A percentile compares a stretch with the other conserved stretches of the same genome.
phyloP scores from a whole-genome alignment of 2,888 invertebrate species.

The Opisthograptis luteolata region DNA sequence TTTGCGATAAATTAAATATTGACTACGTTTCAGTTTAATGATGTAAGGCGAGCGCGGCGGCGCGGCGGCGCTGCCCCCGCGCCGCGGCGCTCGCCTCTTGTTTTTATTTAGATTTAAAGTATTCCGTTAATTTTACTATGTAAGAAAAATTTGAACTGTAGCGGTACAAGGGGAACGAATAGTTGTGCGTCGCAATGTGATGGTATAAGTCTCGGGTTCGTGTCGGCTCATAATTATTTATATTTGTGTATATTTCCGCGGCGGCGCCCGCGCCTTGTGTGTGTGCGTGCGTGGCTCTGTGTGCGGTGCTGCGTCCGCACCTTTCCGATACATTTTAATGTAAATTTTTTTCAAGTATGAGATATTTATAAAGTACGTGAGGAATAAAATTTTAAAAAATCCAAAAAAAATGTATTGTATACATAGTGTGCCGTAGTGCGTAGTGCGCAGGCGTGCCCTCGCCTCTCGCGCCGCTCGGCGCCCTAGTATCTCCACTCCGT shows the following conservation, averaged over 20 bases:
- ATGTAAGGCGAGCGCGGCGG: conserved; percentile 54
- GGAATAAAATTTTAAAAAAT: conserved; percentile 70
- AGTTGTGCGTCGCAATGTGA: conserved; percentile 78
- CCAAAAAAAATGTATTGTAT: conserved; percentile 69
- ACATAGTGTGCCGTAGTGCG: conserved; percentile 46
- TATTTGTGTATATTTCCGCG: conserved; percentile 62
- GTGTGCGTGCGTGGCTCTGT: conserved; percentile 36
- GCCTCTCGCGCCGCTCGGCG: conserved; percentile 33
- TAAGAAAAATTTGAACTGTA: conserved; percentile 77
- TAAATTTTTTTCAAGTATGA: conserved; percentile 83
- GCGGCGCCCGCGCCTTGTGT: conserved; percentile 29
- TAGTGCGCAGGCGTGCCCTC: conserved; percentile 24
- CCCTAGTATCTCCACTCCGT: conserved; percentile 49
- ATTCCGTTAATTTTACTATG: conserved; percentile 83
- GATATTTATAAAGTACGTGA: conserved; percentile 83
- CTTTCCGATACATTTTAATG: conserved; percentile 77
- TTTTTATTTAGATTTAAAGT: conserved; percentile 81
- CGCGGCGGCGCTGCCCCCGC: conserved; percentile 30
- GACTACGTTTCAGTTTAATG: conserved; percentile 82
- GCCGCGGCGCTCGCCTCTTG: conserved; percentile 54
- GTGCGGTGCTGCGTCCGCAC: conserved; percentile 37
- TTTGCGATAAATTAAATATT: conserved; percentile 84
- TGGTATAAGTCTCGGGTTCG: conserved; percentile 64
- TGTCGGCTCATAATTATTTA: conserved; percentile 68
- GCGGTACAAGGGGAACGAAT: conserved; percentile 78